Evolutionary conservation across 2,888 invertebrate genomes (phyloP).

Genomic region (Sicus ferrugineus): DNA sequence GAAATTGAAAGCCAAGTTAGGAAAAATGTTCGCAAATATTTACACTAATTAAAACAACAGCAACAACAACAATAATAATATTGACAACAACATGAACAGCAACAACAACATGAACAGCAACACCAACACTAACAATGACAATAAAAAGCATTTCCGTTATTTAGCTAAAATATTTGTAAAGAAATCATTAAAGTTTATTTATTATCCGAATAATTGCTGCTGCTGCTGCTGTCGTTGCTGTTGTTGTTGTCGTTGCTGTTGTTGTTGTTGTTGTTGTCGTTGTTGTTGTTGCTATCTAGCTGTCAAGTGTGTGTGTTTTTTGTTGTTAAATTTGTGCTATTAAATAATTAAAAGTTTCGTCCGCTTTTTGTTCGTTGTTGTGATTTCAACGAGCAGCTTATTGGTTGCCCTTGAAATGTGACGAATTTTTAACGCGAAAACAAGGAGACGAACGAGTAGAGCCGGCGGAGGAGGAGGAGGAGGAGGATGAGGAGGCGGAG

Average conservation of each 20-base stretch:
- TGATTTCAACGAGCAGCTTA: neutral
- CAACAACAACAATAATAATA: too few relatives aligned
- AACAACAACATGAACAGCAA: neutral
- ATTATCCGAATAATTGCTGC: neutral
- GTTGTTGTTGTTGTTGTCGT: neutral
- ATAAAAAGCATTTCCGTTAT: conserved; percentile 22
- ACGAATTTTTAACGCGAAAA: conserved; percentile 8
- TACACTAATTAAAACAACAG: neutral
- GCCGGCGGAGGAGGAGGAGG: too few relatives aligned
- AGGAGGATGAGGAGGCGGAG: too few relatives aligned
- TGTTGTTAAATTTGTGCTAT: neutral
- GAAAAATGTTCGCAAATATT: neutral
- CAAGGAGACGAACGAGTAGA: too few relatives aligned
- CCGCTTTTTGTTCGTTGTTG: neutral
- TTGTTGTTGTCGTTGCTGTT: neutral
- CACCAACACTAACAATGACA: neutral
- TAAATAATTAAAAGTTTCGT: too few relatives aligned
- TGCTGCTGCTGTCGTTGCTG: neutral
- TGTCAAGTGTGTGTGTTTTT: neutral
- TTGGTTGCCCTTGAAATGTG: conserved; percentile 10
- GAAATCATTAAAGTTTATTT: conserved; percentile 16
- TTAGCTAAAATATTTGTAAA: conserved; percentile 3
- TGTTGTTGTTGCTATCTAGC: neutral
- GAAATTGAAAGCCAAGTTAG: neutral
- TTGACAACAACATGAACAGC: too few relatives aligned